These are phyloP conservation scores for Balaenoptera acutorostrata DNA, from an alignment of 2,113 vertebrate genomes.

Conservation along the genomic window DNA sequence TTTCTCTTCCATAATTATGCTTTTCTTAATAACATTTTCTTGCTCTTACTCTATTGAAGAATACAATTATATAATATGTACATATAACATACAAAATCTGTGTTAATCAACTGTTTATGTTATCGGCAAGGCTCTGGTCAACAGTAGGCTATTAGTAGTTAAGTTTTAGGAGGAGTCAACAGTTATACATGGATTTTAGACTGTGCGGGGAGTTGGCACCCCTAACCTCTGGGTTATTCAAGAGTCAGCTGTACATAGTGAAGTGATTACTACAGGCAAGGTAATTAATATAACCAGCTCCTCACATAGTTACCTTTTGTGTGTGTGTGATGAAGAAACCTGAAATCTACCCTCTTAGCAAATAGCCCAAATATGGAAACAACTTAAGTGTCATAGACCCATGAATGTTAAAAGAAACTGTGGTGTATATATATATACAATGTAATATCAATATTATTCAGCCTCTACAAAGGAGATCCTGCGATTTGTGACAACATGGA, in stretches of 20 bases:
- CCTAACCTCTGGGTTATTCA: neutral
- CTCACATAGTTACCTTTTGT: neutral
- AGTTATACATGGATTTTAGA: neutral
- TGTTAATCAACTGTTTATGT: neutral
- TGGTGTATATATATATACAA: neutral
- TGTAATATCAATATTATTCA: neutral
- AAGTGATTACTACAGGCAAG: neutral
- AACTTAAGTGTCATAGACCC: neutral
- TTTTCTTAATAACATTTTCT: neutral
- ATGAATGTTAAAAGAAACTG: neutral
- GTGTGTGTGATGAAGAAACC: neutral
- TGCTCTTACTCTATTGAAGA: neutral
- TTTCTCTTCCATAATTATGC: neutral
- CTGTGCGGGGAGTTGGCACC: fast-evolving
- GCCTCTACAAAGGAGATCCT: neutral
- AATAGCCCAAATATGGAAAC: neutral
- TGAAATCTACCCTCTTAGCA: neutral
- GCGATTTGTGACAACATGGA: neutral
- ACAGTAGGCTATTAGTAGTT: neutral
- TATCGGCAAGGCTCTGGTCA: neutral
- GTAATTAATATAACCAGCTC: neutral
- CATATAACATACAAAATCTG: neutral
- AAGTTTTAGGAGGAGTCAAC: neutral
- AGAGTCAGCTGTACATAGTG: neutral
- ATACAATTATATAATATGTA: neutral